phyloP scores from a whole-genome alignment of 2,888 invertebrate species.

The Catocala fraxini region DNA sequence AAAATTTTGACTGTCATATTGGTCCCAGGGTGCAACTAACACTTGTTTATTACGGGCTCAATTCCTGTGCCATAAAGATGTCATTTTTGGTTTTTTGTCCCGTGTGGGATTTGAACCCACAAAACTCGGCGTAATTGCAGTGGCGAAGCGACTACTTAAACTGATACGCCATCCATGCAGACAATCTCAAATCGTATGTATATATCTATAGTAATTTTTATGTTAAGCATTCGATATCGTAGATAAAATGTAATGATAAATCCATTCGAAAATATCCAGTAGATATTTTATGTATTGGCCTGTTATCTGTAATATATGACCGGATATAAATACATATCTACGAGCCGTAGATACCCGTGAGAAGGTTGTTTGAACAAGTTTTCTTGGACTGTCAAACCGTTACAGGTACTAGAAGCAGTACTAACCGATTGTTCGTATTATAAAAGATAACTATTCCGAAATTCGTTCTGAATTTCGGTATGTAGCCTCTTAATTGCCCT shows the following conservation, averaged over 20 bases:
- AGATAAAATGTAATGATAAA: conserved; percentile 9
- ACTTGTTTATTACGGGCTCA: no score
- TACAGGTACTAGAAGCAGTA: background rate
- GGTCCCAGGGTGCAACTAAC: no score
- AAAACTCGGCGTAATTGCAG: no score
- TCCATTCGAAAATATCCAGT: conserved; percentile 9
- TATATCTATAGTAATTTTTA: background rate
- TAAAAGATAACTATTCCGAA: background rate
- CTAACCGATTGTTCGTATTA: background rate
- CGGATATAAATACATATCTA: conserved; percentile 14
- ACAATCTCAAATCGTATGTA: no score
- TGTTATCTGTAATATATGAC: conserved; percentile 16
- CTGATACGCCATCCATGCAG: no score
- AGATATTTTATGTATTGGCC: conserved; percentile 11
- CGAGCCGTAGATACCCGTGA: background rate
- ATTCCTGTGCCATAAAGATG: no score
- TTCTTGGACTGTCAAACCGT: background rate
- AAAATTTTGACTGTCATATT: no score
- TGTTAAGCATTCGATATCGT: conserved; percentile 1
- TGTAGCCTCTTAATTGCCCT: no score
- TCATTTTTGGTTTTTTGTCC: no score
- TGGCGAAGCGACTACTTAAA: no score
- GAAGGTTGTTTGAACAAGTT: background rate
- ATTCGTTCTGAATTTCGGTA: no score
- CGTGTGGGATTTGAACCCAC: no score